Percentiles rank a stretch among this genome's conserved stretches.
Evolutionary conservation across 2,797 vertebrate genomes (phyloP).

Genomic region (Sarcoramphus papa): DNA sequence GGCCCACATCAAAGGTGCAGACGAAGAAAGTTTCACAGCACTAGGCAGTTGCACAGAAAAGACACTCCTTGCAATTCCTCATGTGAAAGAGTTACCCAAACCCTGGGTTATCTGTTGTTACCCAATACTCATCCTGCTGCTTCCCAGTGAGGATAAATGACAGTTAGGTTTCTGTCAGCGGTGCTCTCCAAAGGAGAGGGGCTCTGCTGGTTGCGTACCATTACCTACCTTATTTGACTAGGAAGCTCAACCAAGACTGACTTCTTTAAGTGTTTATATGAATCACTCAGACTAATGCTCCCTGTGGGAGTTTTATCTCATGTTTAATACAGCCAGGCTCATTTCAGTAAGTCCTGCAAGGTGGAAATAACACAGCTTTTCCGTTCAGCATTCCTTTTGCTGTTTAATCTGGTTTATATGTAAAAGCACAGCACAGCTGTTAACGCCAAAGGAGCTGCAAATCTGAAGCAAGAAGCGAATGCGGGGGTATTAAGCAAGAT

Average conservation of each 20-base stretch:
- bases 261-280: background rate
- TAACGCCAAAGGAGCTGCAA: background rate
- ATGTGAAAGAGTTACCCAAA: background rate
- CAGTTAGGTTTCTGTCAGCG: background rate
- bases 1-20: constrained; percentile 68
- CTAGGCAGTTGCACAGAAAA: background rate
- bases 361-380: constrained; percentile 24
- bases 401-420: constrained; percentile 15
- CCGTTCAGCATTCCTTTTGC: constrained; percentile 9
- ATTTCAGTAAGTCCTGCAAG: constrained; percentile 13
- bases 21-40: background rate
- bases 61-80: background rate
- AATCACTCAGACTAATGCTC: background rate
- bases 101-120: background rate
- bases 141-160: background rate
- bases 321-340: background rate
- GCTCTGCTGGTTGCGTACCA: background rate
- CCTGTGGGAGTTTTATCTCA: background rate
- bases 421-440: background rate
- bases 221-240: background rate
- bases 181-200: background rate
- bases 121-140: background rate
- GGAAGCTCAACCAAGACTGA: background rate
- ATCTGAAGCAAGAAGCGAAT: background rate
- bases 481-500: constrained; percentile 6